A percentile compares a stretch with the other conserved stretches of the same genome.
Evolutionary conservation across 2,113 vertebrate species (phyloP).

Genomic region (Erythrolamprus reginae): DNA sequence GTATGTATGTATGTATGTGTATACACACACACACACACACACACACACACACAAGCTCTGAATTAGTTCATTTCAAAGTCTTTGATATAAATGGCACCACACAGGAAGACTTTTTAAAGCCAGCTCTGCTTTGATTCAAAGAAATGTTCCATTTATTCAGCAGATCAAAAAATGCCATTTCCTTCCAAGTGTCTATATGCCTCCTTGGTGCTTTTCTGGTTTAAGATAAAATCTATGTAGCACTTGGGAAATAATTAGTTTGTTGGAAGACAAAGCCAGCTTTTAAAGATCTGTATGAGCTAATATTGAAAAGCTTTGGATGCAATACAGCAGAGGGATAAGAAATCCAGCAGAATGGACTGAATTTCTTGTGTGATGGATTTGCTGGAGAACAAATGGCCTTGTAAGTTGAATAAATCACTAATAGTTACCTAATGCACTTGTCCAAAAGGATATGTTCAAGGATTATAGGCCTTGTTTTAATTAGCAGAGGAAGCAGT

Average conservation of each 20-base stretch:
- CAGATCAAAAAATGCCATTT: not conserved
- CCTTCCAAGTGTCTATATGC: not conserved
- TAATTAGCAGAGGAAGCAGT: not conserved
- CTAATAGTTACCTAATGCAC: not conserved
- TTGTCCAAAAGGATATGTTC: slow-evolving; percentile 5
- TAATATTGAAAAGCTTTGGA: slow-evolving; percentile 3
- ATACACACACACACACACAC: too few relatives aligned
- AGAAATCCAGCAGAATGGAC: not conserved
- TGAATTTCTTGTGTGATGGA: not conserved
- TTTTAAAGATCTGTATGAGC: not conserved
- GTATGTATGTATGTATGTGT: too few relatives aligned
- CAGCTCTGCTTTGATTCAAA: not conserved
- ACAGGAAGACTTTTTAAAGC: not conserved
- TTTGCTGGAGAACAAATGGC: slow-evolving; percentile 9
- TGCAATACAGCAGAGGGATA: not conserved
- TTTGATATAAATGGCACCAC: not conserved
- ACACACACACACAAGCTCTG: too few relatives aligned
- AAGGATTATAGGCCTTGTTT: not conserved
- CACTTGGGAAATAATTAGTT: not conserved
- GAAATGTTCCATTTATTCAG: not conserved
- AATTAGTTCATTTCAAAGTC: not conserved
- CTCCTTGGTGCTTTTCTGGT: not conserved
- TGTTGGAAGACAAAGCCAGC: not conserved
- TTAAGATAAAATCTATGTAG: not conserved
- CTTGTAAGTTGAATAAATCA: slow-evolving; percentile 10